phyloP scores from a whole-genome alignment of 1,140 invertebrate genomes.

The Argopecten irradians region DNA sequence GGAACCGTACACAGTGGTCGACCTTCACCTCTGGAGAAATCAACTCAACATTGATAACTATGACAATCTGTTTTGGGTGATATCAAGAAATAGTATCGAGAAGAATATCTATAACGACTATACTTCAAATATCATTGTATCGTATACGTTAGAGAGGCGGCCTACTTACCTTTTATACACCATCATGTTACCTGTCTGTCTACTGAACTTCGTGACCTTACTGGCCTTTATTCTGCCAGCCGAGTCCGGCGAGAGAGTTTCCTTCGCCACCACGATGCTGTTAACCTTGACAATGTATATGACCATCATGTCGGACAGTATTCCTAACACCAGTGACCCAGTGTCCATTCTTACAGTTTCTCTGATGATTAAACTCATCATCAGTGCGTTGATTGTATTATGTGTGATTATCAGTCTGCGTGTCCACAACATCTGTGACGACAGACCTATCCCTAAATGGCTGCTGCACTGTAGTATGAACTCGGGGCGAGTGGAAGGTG shows the following conservation, averaged over 20 bases:
- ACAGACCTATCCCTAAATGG: neutral
- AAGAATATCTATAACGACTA: neutral
- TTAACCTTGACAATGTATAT: neutral
- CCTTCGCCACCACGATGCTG: constrained; percentile 7
- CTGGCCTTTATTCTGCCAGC: constrained; percentile 19
- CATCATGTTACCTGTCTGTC: neutral
- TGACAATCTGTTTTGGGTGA: neutral
- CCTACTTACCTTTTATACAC: neutral
- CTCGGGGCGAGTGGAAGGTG: too few relatives aligned
- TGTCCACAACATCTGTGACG: neutral
- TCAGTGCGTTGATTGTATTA: neutral
- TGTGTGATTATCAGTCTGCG: neutral
- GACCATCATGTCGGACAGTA: neutral
- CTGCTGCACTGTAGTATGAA: too few relatives aligned
- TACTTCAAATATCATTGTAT: neutral
- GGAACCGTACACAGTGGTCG: neutral
- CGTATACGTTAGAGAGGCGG: neutral
- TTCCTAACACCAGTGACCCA: neutral
- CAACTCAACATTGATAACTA: neutral
- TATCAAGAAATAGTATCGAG: neutral
- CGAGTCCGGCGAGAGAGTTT: constrained; percentile 3
- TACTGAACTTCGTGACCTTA: neutral
- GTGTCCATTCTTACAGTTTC: neutral
- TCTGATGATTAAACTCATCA: too few relatives aligned
- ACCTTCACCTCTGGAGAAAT: neutral